phyloP scores from a whole-genome alignment of 2,797 vertebrate species.

The Heteromormyrus szaboi region DNA sequence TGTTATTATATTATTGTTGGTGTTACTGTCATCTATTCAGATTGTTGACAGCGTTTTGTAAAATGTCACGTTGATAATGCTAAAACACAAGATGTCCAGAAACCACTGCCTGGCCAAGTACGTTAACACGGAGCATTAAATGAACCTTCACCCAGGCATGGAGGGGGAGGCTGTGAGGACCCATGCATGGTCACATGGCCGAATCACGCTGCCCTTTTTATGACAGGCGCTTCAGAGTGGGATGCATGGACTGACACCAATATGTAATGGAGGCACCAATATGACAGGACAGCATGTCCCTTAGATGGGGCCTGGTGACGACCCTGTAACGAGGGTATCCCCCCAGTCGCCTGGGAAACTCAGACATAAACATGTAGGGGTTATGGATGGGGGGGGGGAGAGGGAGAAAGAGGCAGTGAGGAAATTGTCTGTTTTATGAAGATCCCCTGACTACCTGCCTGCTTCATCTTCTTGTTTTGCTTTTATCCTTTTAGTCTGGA shows the following conservation, averaged over 20 bases:
- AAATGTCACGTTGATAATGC: background rate
- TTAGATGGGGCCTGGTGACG: background rate
- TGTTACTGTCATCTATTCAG: background rate
- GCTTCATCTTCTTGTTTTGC: slow-evolving; percentile 76
- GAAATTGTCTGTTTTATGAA: slow-evolving; percentile 51
- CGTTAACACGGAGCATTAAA: background rate
- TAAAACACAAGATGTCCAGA: background rate
- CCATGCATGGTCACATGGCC: background rate
- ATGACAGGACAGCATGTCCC: background rate
- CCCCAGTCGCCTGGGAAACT: background rate
- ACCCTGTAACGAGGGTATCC: background rate
- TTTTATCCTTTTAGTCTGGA: slow-evolving; percentile 95
- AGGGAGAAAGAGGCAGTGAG: slow-evolving; percentile 21
- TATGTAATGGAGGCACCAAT: background rate
- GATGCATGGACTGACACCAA: background rate
- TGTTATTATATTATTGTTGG: background rate
- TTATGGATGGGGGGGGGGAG: background rate
- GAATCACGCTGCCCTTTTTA: background rate
- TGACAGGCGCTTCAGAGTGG: background rate
- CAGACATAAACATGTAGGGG: background rate
- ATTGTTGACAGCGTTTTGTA: background rate
- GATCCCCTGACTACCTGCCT: slow-evolving; percentile 69
- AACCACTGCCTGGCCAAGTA: background rate
- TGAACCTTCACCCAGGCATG: background rate
- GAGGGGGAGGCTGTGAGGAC: background rate